Conservation (phyloP, 2,113 vertebrate species). For the Seriola quinqueradiata region DNA sequence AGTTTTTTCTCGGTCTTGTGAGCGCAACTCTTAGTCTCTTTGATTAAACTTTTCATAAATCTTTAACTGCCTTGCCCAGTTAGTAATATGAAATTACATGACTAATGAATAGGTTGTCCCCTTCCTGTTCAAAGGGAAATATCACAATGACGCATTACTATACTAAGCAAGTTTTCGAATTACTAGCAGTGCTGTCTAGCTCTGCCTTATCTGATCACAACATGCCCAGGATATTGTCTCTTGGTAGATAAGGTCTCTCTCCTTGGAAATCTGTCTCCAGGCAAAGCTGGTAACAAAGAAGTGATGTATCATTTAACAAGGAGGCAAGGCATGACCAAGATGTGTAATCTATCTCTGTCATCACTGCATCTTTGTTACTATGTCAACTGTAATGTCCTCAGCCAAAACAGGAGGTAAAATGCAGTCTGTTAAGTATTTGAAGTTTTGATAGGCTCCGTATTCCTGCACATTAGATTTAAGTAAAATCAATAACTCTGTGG, state of each 20-base stretch:
- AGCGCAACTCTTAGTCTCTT: neutral
- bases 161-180: neutral
- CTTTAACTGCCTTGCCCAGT: neutral
- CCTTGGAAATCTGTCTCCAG: constrained; percentile 1
- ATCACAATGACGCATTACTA: neutral
- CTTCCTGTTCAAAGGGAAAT: constrained; percentile 7
- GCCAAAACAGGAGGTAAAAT: constrained; percentile 57
- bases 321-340: constrained; percentile 11
- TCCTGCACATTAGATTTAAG: neutral
- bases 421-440: neutral
- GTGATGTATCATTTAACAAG: constrained; percentile 45
- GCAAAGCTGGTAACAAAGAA: constrained; percentile 2
- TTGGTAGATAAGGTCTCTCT: neutral
- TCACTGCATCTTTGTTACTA: constrained; percentile 18
- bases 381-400: constrained; percentile 38
- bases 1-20: neutral
- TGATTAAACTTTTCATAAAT: constrained; percentile 1
- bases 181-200: constrained; percentile 24
- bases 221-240: constrained; percentile 11
- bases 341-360: constrained; percentile 22
- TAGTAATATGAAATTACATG: neutral
- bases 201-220: constrained; percentile 53
- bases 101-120: neutral
- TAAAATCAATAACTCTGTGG: neutral
- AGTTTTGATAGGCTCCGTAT: neutral